Percentiles rank a stretch among this genome's conserved stretches.
Conservation (phyloP, 2,113 vertebrate genomes). For the Rallus limicola region DNA sequence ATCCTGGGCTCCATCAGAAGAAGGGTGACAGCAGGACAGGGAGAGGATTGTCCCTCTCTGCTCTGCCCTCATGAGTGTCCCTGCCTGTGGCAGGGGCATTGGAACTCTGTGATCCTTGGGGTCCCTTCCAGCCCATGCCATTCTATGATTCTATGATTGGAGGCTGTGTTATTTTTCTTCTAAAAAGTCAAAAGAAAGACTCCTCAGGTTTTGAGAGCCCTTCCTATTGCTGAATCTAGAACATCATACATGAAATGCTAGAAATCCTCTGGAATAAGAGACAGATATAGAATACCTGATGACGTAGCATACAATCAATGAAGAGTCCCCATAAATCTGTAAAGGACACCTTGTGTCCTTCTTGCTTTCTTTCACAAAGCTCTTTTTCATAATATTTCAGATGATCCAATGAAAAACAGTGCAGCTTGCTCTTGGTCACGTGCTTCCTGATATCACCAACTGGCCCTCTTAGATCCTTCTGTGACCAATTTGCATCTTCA, state of each 20-base stretch:
- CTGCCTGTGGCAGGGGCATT: too few relatives aligned
- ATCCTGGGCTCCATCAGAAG: too few relatives aligned
- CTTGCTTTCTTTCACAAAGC: constrained; percentile 53
- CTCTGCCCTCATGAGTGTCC: too few relatives aligned
- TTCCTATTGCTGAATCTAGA: neutral
- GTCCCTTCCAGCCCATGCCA: too few relatives aligned
- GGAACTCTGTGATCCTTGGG: too few relatives aligned
- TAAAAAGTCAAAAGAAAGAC: neutral
- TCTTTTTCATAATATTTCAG: constrained; percentile 68
- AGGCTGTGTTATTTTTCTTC: neutral
- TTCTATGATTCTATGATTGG: too few relatives aligned
- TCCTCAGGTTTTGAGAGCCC: neutral
- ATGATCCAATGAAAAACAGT: constrained; percentile 58
- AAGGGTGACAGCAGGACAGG: too few relatives aligned
- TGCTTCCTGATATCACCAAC: constrained; percentile 57
- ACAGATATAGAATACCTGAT: constrained; percentile 27
- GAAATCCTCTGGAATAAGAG: neutral
- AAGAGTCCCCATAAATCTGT: constrained; percentile 80
- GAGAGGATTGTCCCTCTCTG: too few relatives aligned
- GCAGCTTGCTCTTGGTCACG: constrained; percentile 71
- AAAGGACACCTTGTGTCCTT: constrained; percentile 66
- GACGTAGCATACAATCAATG: constrained; percentile 61
- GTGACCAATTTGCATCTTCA: constrained; percentile 81
- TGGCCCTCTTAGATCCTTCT: constrained; percentile 64
- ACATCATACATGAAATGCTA: neutral